phyloP scores from a whole-genome alignment of 1,140 invertebrate genomes.

The Drosophila takahashii region DNA sequence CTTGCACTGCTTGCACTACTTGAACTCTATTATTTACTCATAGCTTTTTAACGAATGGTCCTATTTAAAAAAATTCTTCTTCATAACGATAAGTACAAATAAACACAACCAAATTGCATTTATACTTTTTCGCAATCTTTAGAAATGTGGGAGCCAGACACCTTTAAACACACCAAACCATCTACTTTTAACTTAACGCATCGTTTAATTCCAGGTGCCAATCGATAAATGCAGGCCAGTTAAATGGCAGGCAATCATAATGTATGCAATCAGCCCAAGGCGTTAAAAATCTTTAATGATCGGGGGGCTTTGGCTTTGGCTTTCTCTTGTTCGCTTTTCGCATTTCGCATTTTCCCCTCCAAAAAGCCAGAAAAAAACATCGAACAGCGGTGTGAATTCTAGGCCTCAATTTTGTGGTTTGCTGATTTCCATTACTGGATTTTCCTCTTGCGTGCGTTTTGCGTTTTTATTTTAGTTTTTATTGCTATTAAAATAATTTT shows the following conservation, averaged over 20 bases:
- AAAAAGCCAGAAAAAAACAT: not conserved
- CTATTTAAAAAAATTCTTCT: no score
- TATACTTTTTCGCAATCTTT: no score
- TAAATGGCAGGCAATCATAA: conserved; percentile 21
- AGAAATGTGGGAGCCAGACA: not conserved
- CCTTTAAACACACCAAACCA: no score
- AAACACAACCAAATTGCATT: no score
- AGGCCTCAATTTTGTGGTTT: conserved; percentile 50
- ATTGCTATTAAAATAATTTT: conserved; percentile 38
- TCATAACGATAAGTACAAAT: no score
- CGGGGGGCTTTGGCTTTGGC: conserved; percentile 15
- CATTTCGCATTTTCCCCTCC: conserved; percentile 16
- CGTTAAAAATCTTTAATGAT: conserved; percentile 38
- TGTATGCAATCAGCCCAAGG: conserved; percentile 46
- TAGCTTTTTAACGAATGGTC: no score
- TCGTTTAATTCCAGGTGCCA: conserved; percentile 8
- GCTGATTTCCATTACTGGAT: conserved; percentile 43
- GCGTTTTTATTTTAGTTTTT: conserved; percentile 44
- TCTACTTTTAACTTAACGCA: conserved; percentile 11
- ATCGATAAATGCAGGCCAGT: conserved; percentile 41
- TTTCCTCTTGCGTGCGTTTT: conserved; percentile 33
- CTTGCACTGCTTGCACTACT: no score
- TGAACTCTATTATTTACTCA: no score
- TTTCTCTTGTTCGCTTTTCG: conserved; percentile 33
- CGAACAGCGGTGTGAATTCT: conserved; percentile 55